Evolutionary conservation across 2,113 vertebrate species (phyloP).

Genomic region (Rhinolophus ferrumequinum): DNA sequence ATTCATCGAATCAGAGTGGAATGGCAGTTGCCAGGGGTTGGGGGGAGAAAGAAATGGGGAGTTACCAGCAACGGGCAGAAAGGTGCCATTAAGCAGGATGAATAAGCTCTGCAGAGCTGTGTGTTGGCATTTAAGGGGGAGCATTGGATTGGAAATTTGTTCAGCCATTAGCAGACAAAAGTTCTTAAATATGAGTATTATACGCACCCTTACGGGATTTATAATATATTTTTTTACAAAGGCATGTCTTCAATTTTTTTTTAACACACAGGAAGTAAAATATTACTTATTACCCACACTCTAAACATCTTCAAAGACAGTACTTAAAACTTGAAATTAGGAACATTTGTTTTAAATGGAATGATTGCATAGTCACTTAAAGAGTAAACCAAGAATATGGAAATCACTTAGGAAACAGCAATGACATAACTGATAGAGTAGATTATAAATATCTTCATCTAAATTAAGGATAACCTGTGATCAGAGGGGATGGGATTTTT

Average conservation of each 20-base stretch:
- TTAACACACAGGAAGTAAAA: not conserved
- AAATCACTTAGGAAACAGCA: not conserved
- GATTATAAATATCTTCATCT: not conserved
- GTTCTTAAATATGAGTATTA: not conserved
- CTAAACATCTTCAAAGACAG: not conserved
- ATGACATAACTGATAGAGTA: not conserved
- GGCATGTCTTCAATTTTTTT: not conserved
- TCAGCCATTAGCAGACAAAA: not conserved
- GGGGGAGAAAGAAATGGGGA: not conserved
- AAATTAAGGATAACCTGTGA: not conserved
- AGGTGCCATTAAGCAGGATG: not conserved
- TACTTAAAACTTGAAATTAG: not conserved
- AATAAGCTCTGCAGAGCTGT: not conserved
- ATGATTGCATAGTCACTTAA: not conserved
- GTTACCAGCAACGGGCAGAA: not conserved
- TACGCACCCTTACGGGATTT: not conserved
- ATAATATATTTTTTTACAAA: not conserved
- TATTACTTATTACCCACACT: not conserved
- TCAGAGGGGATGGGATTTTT: not conserved
- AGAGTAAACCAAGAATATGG: not conserved
- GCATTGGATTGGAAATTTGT: not conserved
- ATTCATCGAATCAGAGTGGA: not conserved
- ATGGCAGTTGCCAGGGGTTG: not conserved
- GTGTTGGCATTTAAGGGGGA: not conserved
- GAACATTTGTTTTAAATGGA: conserved; percentile 17